Evolutionary conservation across 2,797 vertebrate species (phyloP).

Genomic region (Loriculus beryllinus): DNA sequence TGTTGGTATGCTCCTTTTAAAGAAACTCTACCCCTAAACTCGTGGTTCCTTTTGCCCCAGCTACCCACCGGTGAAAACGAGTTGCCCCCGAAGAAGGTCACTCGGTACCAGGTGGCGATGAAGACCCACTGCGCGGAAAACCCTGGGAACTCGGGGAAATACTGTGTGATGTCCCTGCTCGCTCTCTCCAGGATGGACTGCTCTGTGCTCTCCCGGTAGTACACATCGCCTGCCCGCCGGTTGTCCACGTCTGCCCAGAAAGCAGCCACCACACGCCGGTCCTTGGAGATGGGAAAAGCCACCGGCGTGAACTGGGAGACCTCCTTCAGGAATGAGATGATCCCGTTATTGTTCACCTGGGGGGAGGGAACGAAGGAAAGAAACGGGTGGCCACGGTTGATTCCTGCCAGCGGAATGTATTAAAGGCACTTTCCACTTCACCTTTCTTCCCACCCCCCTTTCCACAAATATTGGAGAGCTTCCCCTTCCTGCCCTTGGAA

Average conservation of each 20-base stretch:
- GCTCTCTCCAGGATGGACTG: slow-evolving; percentile 79
- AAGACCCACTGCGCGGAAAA: slow-evolving; percentile 91
- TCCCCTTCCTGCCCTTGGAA: slow-evolving; percentile 49
- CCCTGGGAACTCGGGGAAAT: slow-evolving; percentile 86
- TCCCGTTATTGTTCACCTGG: slow-evolving; percentile 97
- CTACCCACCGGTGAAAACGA: slow-evolving; percentile 86
- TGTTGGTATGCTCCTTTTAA: background rate
- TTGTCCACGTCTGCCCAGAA: slow-evolving; percentile 99
- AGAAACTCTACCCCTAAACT: background rate
- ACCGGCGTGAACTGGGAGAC: slow-evolving; percentile 97
- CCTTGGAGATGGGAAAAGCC: slow-evolving; percentile 95
- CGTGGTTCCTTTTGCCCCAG: background rate
- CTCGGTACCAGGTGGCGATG: slow-evolving; percentile 90
- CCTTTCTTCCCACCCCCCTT: background rate
- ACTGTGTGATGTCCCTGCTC: slow-evolving; percentile 79
- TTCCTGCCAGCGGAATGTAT: background rate
- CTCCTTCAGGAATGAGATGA: slow-evolving; percentile 95
- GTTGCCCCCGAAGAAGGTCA: slow-evolving; percentile 96
- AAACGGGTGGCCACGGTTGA: background rate
- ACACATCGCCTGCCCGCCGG: slow-evolving; percentile 86
- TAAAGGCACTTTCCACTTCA: background rate
- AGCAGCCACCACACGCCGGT: slow-evolving; percentile 91
- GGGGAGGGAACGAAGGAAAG: background rate
- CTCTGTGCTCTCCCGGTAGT: slow-evolving; percentile 88
- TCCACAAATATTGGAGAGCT: background rate